A percentile compares a stretch with the other conserved stretches of the same genome.
Conservation (phyloP, 2,797 vertebrate species). For the Agapornis canus region DNA sequence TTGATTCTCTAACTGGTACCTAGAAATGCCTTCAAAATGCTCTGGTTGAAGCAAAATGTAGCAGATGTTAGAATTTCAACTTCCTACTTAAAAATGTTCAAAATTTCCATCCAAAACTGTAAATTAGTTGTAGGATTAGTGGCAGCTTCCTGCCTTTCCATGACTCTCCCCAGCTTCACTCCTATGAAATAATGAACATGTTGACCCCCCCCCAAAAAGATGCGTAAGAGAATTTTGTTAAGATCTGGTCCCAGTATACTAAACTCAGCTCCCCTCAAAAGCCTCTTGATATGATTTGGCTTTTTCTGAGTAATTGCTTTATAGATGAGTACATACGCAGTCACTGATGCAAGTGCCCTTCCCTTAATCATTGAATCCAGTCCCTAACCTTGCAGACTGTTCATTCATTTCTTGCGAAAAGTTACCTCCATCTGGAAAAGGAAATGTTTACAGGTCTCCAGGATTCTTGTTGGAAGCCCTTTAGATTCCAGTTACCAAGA, state of each 20-base stretch:
- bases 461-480: not conserved
- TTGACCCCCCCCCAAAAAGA: not conserved
- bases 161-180: not conserved
- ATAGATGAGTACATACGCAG: not conserved
- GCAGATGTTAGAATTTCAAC: not conserved
- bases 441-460: not conserved
- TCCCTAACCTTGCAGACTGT: rapidly evolving
- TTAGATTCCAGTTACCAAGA: not conserved
- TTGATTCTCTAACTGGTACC: not conserved
- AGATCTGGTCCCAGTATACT: not conserved
- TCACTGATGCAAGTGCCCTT: not conserved
- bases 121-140: not conserved
- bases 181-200: not conserved
- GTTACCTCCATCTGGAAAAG: not conserved
- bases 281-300: not conserved
- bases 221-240: not conserved
- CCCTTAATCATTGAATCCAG: not conserved
- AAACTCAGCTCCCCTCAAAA: not conserved
- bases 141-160: not conserved
- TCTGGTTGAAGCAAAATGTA: not conserved
- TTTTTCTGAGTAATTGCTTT: not conserved
- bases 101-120: not conserved
- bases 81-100: not conserved
- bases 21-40: not conserved
- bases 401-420: not conserved